Evolutionary conservation across 1,140 invertebrate genomes (phyloP).

Genomic region (Caenorhabditis latens): DNA sequence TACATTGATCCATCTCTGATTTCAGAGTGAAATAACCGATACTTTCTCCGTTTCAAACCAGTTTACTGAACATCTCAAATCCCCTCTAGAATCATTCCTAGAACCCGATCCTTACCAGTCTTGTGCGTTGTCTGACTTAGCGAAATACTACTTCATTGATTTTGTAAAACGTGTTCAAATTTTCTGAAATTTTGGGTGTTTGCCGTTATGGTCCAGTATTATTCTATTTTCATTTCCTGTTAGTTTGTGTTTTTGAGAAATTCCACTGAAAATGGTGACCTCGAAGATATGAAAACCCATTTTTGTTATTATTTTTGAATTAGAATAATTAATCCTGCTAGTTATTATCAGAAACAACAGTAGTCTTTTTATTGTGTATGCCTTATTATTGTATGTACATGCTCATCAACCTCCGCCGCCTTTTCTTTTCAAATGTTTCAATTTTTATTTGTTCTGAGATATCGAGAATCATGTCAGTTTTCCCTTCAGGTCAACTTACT

Average conservation of each 20-base stretch:
- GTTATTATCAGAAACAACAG: not conserved
- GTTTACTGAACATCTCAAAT: not conserved
- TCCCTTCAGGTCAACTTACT: not conserved
- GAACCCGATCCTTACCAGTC: not conserved
- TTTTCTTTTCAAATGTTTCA: not conserved
- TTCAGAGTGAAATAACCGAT: not conserved
- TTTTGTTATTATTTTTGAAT: not conserved
- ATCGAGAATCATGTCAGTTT: slow-evolving; percentile 50
- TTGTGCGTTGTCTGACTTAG: not conserved
- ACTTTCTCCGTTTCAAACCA: not conserved
- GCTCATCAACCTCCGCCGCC: not conserved
- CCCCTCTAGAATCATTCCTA: not conserved
- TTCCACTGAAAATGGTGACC: no score
- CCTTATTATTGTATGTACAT: slow-evolving; percentile 43
- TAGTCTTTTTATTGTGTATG: not conserved
- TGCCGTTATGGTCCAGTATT: slow-evolving; percentile 29
- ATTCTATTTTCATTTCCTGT: not conserved
- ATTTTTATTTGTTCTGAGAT: not conserved
- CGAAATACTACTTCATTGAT: slow-evolving; percentile 32
- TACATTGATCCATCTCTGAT: slow-evolving; percentile 41
- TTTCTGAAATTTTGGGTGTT: not conserved
- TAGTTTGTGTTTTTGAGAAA: no score
- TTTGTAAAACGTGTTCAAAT: slow-evolving; percentile 38
- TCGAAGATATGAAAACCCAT: no score
- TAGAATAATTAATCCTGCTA: not conserved